phyloP scores from a whole-genome alignment of 2,113 vertebrate genomes.

The Tricholaema leucomelas region DNA sequence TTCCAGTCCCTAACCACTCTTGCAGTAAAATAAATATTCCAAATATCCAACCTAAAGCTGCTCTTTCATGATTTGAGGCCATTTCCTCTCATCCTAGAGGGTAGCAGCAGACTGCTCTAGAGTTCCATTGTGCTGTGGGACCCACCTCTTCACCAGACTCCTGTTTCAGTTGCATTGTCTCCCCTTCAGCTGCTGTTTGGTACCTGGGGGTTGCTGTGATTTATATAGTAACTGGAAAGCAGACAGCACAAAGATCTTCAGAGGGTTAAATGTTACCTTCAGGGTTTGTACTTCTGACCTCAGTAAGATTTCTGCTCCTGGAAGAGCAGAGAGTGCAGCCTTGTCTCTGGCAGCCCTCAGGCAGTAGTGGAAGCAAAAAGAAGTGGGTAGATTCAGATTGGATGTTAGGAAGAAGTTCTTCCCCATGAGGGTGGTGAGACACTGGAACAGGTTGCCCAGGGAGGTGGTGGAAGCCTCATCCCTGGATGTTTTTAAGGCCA shows the following conservation, averaged over 20 bases:
- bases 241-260: neutral
- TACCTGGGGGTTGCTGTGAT: neutral
- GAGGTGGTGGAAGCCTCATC: no score
- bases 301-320: slow-evolving; percentile 20
- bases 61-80: no score
- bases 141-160: neutral
- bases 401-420: no score
- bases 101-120: neutral
- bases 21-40: no score
- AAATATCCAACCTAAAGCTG: no score
- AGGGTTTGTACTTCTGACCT: slow-evolving; percentile 32
- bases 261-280: slow-evolving; percentile 13
- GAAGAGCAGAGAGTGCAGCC: slow-evolving; percentile 22
- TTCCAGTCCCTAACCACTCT: no score
- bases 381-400: no score
- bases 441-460: no score
- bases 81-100: no score
- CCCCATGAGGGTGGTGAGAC: no score
- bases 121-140: neutral
- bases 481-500: no score
- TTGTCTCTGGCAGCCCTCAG: slow-evolving; percentile 56
- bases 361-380: neutral
- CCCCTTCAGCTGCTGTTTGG: neutral
- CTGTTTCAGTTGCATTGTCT: neutral
- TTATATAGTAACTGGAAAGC: neutral